Evolutionary conservation across 37 sponge, comb jelly and placozoan genomes (phyloP).

Genomic region (Ephydatia muelleri): DNA sequence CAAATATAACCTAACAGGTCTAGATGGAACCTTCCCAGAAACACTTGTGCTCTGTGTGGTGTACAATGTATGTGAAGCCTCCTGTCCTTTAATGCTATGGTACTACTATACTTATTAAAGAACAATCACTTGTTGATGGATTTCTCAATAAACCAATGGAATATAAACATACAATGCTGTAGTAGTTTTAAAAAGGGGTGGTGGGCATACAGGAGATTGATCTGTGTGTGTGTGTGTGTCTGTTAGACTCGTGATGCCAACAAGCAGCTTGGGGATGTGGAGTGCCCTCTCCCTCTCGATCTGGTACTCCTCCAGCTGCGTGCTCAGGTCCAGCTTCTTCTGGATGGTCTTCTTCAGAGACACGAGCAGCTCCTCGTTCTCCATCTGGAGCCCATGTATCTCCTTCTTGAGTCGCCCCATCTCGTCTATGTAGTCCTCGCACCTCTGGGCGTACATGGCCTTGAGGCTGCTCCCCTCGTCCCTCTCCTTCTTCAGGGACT

Average conservation of each 20-base stretch:
- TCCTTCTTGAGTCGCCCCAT: constrained; percentile 35
- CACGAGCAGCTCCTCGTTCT: constrained; percentile 50
- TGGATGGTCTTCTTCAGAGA: constrained; percentile 72
- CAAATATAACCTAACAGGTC: too few relatives aligned
- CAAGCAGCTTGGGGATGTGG: constrained; percentile 52
- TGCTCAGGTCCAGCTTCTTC: constrained; percentile 68
- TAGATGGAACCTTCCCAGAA: too few relatives aligned
- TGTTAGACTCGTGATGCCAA: constrained; percentile 51
- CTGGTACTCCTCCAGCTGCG: constrained; percentile 77
- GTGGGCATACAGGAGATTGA: too few relatives aligned
- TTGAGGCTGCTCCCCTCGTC: constrained; percentile 57
- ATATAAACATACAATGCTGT: too few relatives aligned
- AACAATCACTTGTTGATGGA: too few relatives aligned
- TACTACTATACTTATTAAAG: too few relatives aligned
- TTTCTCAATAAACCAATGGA: too few relatives aligned
- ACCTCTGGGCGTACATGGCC: constrained; percentile 50
- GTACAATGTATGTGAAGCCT: too few relatives aligned
- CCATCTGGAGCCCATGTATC: constrained; percentile 23
- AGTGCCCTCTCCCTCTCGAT: constrained; percentile 62
- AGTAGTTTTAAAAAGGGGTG: too few relatives aligned
- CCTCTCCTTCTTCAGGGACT: constrained; percentile 51
- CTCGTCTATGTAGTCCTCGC: constrained; percentile 68
- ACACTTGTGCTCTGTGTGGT: too few relatives aligned
- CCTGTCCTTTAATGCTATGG: too few relatives aligned
- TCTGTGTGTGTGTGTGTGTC: too few relatives aligned